These are phyloP conservation scores for Halesus radiatus DNA, from an alignment of 1,140 invertebrate genomes.

Conservation along the genomic window DNA sequence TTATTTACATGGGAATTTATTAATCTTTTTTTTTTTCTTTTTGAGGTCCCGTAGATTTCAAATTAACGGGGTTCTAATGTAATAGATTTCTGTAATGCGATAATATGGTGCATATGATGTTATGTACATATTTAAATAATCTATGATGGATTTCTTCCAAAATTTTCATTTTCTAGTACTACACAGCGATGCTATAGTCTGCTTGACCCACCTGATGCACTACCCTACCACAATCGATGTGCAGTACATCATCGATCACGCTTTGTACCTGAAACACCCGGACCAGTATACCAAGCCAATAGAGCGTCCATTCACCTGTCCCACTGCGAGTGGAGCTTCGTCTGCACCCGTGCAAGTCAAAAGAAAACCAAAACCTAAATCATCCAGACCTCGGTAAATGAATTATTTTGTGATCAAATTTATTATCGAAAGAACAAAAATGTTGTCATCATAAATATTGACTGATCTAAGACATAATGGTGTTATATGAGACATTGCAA, in stretches of 20 bases:
- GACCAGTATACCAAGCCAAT: slow-evolving; percentile 45
- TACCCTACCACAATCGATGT: slow-evolving; percentile 51
- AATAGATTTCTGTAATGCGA: too few species aligned
- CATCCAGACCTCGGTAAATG: slow-evolving; percentile 18
- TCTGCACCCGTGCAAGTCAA: slow-evolving; percentile 10
- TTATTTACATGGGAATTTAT: too few species aligned
- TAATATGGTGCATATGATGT: too few species aligned
- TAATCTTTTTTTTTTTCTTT: too few species aligned
- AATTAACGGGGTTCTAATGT: too few species aligned
- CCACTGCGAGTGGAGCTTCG: neutral
- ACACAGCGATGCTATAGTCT: slow-evolving; percentile 42
- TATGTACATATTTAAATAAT: too few species aligned
- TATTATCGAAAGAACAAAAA: neutral
- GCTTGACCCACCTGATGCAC: slow-evolving; percentile 50
- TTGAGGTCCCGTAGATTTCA: too few species aligned
- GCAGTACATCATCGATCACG: slow-evolving; percentile 54
- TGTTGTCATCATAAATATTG: neutral
- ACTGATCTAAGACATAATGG: too few species aligned
- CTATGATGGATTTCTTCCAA: neutral
- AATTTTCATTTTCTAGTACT: slow-evolving; percentile 48
- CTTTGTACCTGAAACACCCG: slow-evolving; percentile 50
- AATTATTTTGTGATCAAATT: neutral
- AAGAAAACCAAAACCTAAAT: slow-evolving; percentile 23
- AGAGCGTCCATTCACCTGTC: slow-evolving; percentile 31
- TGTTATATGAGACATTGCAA: too few species aligned